Conservation (phyloP, 2,113 vertebrate species). For the Danionella cerebrum region DNA sequence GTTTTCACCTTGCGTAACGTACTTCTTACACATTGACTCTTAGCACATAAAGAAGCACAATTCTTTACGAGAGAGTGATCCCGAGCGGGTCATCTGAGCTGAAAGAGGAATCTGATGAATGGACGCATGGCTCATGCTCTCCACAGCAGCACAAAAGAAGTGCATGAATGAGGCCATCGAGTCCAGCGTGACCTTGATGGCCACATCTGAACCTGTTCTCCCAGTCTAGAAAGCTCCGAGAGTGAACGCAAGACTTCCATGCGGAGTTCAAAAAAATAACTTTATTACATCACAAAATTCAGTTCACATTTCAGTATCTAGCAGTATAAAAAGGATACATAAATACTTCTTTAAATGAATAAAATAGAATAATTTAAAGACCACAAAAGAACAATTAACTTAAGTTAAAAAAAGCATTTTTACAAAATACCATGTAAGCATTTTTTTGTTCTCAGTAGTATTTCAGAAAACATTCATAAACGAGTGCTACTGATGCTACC, state of each 20-base stretch:
- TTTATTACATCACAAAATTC: slow-evolving; percentile 58
- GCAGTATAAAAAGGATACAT: slow-evolving; percentile 52
- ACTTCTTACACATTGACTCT: not conserved
- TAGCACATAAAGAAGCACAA: not conserved
- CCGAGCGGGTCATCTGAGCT: slow-evolving; percentile 6
- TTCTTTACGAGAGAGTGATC: not conserved
- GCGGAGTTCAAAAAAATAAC: slow-evolving; percentile 40
- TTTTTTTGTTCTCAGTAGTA: slow-evolving; percentile 48
- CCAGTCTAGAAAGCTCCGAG: slow-evolving; percentile 40
- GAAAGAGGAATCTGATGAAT: slow-evolving; percentile 55
- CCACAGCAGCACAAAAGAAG: slow-evolving; percentile 48
- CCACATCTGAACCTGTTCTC: slow-evolving; percentile 17
- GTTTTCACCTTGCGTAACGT: not conserved
- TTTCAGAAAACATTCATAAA: slow-evolving; percentile 40
- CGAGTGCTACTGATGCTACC: slow-evolving; percentile 3
- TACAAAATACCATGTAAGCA: slow-evolving; percentile 52
- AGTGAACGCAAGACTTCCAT: not conserved
- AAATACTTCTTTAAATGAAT: slow-evolving; percentile 52
- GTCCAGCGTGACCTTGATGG: slow-evolving; percentile 58
- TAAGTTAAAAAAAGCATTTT: slow-evolving; percentile 39
- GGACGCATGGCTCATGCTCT: slow-evolving; percentile 52
- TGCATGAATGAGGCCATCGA: slow-evolving; percentile 47
- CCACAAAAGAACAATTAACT: slow-evolving; percentile 46
- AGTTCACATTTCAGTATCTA: slow-evolving; percentile 40
- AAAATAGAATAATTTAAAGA: slow-evolving; percentile 68